Evolutionary conservation across 2,888 invertebrate genomes (phyloP), one percentile per base, ranked within the genome.

Genomic region (Bimastos eiseni): DNA sequence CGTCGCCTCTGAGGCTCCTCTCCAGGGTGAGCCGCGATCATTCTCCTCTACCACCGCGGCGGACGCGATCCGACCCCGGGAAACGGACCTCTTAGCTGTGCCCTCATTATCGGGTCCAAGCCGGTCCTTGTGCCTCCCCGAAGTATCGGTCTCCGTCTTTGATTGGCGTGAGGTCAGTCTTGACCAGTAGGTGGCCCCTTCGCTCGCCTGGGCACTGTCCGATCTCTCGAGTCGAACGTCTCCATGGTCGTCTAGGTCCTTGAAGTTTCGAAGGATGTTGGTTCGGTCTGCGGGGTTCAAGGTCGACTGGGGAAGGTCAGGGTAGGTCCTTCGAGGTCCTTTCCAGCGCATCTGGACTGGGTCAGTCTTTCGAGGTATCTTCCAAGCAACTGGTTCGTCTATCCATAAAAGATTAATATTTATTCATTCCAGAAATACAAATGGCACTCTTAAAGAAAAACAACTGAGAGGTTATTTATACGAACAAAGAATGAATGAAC

Each of bases 171-270:
- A 8, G 70, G 30, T 70, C 70, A 70, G 70, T n/a, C 70, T 70
- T 70, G 70, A 70, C 70, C 30, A 70, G 70, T 70, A 70, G 70
- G 70, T n/a, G 70, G n/a, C 70, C 70, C 70, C n/a, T n/a, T 70
- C n/a, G 5, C 8, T 70, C 11, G 70, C 30, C n/a, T 70, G 70
- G 70, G n/a, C 70, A n/a, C n/a, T n/a, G 8, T 70, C 70, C 70
- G 70, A n/a, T 70, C n/a, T 6, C 8, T 30, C 70, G 70, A 70
- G 70, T n/a, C 70, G n/a, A n/a, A n/a, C n/a, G n/a, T n/a, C 70
- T 1, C 70, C n/a, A 8, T 70, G 70, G n/a, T 70, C 70, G n/a
- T 70, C 70, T n/a, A 70, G 70, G 70, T 70, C n/a, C 70, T 70
- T 70, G 70, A 70, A 30, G n/a, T 70, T 70, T 70, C 30, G 70